Evolutionary conservation across 2,888 invertebrate species (phyloP).

Genomic region (Argyresthia goedartella): DNA sequence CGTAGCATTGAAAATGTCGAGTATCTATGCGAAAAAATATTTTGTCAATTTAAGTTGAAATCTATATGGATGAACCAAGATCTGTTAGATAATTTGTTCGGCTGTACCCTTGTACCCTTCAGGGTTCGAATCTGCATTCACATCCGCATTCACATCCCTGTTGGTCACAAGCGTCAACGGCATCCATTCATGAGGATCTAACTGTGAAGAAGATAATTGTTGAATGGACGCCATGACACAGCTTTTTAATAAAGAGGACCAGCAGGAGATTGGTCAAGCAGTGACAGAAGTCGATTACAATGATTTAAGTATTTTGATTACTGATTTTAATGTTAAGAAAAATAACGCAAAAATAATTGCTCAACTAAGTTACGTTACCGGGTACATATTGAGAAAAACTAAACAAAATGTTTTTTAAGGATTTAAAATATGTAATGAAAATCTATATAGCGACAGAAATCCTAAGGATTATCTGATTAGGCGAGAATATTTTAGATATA

Average conservation of each 20-base stretch:
- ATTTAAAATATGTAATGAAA: background rate
- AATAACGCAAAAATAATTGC: background rate
- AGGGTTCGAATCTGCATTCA: background rate
- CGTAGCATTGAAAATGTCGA: background rate
- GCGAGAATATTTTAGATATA: background rate
- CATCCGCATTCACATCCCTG: background rate
- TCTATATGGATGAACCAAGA: constrained; percentile 1
- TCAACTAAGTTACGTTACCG: background rate
- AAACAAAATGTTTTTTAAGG: background rate
- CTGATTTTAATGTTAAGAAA: background rate
- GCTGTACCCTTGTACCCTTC: background rate
- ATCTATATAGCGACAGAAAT: background rate
- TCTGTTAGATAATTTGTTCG: background rate
- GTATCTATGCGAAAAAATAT: background rate
- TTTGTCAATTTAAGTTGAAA: background rate
- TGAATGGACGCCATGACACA: background rate
- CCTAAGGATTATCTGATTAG: background rate
- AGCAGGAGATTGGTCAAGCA: background rate
- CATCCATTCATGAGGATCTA: background rate
- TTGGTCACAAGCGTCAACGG: background rate
- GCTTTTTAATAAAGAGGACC: background rate
- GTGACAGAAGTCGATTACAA: background rate
- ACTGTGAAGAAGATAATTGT: background rate
- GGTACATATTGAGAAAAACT: background rate
- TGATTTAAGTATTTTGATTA: background rate